phyloP scores from a whole-genome alignment of 1,140 invertebrate species.

The Hycleus cichorii region DNA sequence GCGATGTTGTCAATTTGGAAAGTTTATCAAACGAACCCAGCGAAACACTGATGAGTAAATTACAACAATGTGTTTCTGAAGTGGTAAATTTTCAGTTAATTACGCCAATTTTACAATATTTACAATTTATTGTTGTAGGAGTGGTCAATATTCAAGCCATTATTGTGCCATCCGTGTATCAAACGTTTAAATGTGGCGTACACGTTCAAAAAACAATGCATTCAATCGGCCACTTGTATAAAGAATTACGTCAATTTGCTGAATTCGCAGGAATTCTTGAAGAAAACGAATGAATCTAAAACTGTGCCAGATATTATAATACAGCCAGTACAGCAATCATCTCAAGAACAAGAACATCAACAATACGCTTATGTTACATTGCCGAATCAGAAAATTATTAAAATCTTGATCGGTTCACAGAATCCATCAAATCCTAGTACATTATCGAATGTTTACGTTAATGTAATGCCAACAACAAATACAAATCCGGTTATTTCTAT shows the following conservation, averaged over 20 bases:
- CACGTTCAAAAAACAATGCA: constrained; percentile 34
- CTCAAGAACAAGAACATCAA: neutral
- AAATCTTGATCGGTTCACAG: constrained; percentile 30
- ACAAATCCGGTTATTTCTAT: neutral
- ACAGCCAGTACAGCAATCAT: neutral
- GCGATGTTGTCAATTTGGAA: constrained; percentile 33
- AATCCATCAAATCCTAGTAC: constrained; percentile 22
- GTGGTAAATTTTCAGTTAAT: constrained; percentile 32
- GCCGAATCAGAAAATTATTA: constrained; percentile 33
- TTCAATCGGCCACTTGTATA: constrained; percentile 29
- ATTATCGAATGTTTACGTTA: constrained; percentile 36
- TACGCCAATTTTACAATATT: neutral
- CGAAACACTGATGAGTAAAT: constrained; percentile 34
- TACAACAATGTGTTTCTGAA: constrained; percentile 36
- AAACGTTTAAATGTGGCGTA: constrained; percentile 33
- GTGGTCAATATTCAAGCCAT: constrained; percentile 35
- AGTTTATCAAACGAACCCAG: constrained; percentile 33
- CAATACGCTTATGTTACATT: constrained; percentile 25
- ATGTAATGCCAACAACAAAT: constrained; percentile 30
- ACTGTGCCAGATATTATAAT: neutral
- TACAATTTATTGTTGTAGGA: constrained; percentile 26
- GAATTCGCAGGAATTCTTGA: constrained; percentile 24
- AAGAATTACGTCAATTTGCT: constrained; percentile 33
- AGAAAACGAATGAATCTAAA: constrained; percentile 29
- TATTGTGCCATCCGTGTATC: constrained; percentile 36